Evolutionary conservation across 2,113 vertebrate species (phyloP).

Genomic region (Aplodontia rufa): DNA sequence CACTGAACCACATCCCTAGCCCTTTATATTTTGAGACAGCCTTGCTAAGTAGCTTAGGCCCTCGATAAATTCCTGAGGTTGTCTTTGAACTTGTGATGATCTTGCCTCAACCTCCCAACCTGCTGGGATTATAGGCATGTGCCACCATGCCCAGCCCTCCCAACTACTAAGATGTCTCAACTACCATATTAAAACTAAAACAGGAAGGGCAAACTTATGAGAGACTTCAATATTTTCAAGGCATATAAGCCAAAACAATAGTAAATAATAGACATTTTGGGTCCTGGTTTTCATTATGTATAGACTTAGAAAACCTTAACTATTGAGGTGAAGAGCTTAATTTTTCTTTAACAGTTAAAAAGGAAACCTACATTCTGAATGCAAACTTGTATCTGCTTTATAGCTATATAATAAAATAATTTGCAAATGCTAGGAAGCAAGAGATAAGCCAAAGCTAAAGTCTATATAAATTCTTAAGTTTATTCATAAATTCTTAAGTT

Average conservation of each 20-base stretch:
- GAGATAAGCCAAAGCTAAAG: background rate
- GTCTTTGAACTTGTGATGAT: no score
- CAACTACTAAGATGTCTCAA: background rate
- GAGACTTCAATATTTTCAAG: constrained; percentile 34
- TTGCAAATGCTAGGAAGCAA: background rate
- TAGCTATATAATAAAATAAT: background rate
- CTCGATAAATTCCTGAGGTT: no score
- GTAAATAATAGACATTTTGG: background rate
- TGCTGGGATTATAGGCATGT: no score
- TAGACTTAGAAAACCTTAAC: background rate
- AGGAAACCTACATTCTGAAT: background rate
- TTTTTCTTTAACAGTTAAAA: background rate
- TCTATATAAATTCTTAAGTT: background rate
- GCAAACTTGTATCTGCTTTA: background rate
- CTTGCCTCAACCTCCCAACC: no score
- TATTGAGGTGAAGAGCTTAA: background rate
- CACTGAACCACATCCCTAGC: no score
- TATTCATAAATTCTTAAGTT: no score
- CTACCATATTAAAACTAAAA: constrained; percentile 23
- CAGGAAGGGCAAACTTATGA: background rate
- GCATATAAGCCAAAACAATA: background rate
- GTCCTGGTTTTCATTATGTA: background rate
- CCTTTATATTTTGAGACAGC: no score
- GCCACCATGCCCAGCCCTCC: no score
- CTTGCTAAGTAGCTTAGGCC: no score